Base-by-base conservation (phyloP, 1,140 invertebrate species). In the Vanessa tameamea region DNA sequence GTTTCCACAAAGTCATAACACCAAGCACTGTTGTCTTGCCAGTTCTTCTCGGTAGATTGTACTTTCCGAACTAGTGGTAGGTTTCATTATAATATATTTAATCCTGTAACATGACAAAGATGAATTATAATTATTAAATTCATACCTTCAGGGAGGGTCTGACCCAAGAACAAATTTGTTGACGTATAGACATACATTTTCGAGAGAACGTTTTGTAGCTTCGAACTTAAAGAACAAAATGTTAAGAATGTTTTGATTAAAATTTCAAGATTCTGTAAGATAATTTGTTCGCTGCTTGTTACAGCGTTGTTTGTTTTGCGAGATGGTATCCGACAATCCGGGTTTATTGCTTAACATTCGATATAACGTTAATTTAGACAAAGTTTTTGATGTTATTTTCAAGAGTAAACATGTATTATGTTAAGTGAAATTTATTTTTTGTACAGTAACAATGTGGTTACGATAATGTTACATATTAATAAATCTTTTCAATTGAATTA, bases 291-390 rank as follows among this genome's bases (percentile, higher is more conserved):
- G 37, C 9, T 43, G 57, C 63, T 69, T 68, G 73, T 71, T 78
- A 48, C 79, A 84, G 47, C 81, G 79, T 78, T 84, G 69, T 73
- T 69, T 78, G 73, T 71, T 72, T 43, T 77, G 78, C 76, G 72
- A 72, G 68, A 70, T 77, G 78, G 53, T 71, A 26, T 47, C 20
- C 61, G 13, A 65, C 77, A 74, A 83, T 79, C 69, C 63, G 69
- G 76, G 79, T 82, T 84, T 84, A 82, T 84, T 80, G 80, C 82
- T 74, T 78, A 75, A 73, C 72, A 79, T 72, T 72, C 75, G 31
- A 73, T 71, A 79, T 82, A 79, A 85, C 81, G 80, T 82, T 85
- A 85, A 85, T 85, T 81, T 78, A 69, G 79, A 78, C 77, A 80
- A 76, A 76, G 76, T 83, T 80, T 73, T 76, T 73, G 73, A 79